Percentiles rank a stretch among this genome's conserved stretches.
Conservation (phyloP, 1,140 invertebrate species). For the Medauroidea extradentata region DNA sequence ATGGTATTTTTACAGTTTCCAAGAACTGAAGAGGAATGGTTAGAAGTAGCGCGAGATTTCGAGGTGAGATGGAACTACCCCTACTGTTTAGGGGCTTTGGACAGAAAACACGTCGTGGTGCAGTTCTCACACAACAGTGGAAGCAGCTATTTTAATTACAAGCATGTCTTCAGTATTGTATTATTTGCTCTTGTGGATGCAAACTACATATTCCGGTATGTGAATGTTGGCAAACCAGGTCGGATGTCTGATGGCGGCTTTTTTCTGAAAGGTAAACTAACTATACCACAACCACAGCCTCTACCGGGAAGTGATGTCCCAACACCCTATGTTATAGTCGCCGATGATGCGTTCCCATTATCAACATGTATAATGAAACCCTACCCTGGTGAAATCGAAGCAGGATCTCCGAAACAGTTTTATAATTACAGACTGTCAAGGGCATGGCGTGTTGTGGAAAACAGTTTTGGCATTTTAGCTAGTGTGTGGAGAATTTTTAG, state of each 20-base stretch:
- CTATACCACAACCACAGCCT: constrained; percentile 29
- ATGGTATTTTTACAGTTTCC: too few species aligned
- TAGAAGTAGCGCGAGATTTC: constrained; percentile 29
- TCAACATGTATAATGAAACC: too few species aligned
- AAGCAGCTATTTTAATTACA: constrained; percentile 39
- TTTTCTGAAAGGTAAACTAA: constrained; percentile 22
- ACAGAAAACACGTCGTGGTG: constrained; percentile 42
- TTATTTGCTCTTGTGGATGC: constrained; percentile 37
- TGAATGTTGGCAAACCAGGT: constrained; percentile 37
- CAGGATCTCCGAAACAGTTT: too few species aligned
- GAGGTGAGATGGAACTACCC: too few species aligned
- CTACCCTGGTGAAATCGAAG: too few species aligned
- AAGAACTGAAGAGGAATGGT: too few species aligned
- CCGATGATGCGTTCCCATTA: constrained; percentile 49
- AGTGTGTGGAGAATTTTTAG: too few species aligned
- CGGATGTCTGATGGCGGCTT: constrained; percentile 32
- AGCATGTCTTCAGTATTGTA: constrained; percentile 34
- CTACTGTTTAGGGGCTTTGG: constrained; percentile 36
- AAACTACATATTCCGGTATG: constrained; percentile 38
- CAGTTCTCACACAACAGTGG: constrained; percentile 28
- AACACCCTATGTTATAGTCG: constrained; percentile 43
- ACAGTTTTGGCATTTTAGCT: too few species aligned
- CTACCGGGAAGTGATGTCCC: constrained; percentile 25
- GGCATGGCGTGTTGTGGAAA: too few species aligned
- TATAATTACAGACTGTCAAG: too few species aligned